phyloP scores from a whole-genome alignment of 2,113 vertebrate species.

The Panthera uncia region DNA sequence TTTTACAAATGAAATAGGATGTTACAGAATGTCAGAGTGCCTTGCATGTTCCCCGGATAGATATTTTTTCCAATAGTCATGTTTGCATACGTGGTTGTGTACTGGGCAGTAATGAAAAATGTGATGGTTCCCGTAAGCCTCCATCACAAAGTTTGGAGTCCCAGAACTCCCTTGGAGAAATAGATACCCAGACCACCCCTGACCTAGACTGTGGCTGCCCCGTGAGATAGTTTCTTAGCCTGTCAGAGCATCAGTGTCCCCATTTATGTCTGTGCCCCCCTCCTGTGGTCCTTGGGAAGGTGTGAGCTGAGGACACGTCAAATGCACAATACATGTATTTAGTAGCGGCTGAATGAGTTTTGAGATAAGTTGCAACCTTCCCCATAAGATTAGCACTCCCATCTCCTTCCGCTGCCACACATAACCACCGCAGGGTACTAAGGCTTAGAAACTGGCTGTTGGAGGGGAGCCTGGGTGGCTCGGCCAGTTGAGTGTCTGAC shows the following conservation, averaged over 20 bases:
- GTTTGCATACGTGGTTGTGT: not conserved
- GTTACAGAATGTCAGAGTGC: not conserved
- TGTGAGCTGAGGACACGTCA: not conserved
- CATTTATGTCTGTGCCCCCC: not conserved
- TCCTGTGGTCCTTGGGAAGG: not conserved
- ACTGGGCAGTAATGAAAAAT: not conserved
- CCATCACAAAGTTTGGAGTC: not conserved
- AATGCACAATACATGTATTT: accelerated
- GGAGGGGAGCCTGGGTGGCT: too few species aligned
- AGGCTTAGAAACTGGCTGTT: not conserved
- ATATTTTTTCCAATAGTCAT: not conserved
- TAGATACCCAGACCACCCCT: not conserved
- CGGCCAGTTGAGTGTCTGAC: too few species aligned
- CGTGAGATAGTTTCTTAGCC: not conserved
- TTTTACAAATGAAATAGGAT: not conserved
- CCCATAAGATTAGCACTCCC: not conserved
- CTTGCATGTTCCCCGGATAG: not conserved
- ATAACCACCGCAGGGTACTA: not conserved
- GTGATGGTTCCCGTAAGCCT: not conserved
- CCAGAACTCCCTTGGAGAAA: not conserved
- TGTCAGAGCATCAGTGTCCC: not conserved
- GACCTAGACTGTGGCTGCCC: not conserved
- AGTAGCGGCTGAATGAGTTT: not conserved
- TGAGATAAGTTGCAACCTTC: not conserved
- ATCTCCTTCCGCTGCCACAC: not conserved